Base-by-base conservation (phyloP, 2,888 invertebrate species). In the Falcaria lacertinaria region DNA sequence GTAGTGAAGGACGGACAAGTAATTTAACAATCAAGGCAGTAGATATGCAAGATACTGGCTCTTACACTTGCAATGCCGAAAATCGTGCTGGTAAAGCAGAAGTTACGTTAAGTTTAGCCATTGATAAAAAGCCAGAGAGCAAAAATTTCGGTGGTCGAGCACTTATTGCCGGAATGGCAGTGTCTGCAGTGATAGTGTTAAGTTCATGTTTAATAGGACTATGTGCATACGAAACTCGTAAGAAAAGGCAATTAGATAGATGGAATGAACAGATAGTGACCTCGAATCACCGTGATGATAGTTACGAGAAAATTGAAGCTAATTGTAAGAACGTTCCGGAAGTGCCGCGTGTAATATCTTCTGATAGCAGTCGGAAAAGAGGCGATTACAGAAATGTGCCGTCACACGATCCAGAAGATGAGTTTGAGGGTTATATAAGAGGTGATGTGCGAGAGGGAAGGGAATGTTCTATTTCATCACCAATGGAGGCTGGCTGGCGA, bases 301-400 rank as follows among this genome's bases (percentile, higher is more conserved):
- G 92, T 77, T 95, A 95, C 69, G 95, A 95, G 74, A 95, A 95
- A 87, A 94, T 95, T 54, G 94, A 95, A 72, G 91, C 94, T 89
- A 93, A 92, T 74, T 91, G 92, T 59, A 85, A 86, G 56, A 78
- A 71, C 52, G 71, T 65, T 64, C 73, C 78, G 32, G 83, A 86
- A 60, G 69, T 78, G 51, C 76, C 84, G 34, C 69, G 80, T 40
- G 75, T 77, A 40, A 57, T 76, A 54, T 57, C 78, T 40, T 52
- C 73, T n/a, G 86, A 87, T 36, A 80, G 57, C 60, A 69, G 69
- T 52, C 80, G 88, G 42, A 92, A 92, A 64, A 90, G 94, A 53
- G 94, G 94, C 33, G 93, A 94, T 62, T 94, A 94, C 69, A 89
- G 93, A 56, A 93, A 94, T 60, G 93, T 94, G 50, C 94, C 94